Conservation (phyloP, 1,140 invertebrate species). For the Penaeus vannamei region DNA sequence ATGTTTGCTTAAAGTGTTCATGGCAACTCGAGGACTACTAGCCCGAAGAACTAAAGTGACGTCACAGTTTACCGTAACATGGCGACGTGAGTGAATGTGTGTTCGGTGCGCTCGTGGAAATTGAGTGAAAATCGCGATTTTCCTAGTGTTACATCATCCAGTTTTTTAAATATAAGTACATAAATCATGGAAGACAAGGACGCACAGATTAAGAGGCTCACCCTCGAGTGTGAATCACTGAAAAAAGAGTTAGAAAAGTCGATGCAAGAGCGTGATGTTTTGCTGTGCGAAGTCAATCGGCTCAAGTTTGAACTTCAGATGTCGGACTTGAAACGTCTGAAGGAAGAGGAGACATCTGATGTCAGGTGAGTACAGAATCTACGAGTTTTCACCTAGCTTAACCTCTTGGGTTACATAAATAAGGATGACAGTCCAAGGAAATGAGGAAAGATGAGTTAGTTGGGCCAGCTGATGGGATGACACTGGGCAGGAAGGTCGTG, state of each 20-base stretch:
- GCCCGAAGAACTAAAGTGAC: neutral
- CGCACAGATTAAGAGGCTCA: slow-evolving; percentile 53
- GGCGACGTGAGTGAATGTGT: slow-evolving; percentile 43
- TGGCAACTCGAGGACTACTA: slow-evolving; percentile 12
- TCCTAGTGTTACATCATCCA: slow-evolving; percentile 24
- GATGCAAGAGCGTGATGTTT: slow-evolving; percentile 69
- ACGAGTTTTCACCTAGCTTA: slow-evolving; percentile 10
- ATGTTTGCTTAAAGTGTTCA: neutral
- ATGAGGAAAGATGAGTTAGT: slow-evolving; percentile 13
- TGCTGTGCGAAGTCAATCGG: slow-evolving; percentile 70
- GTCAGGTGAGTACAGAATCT: slow-evolving; percentile 52
- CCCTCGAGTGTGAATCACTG: slow-evolving; percentile 61
- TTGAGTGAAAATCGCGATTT: slow-evolving; percentile 57
- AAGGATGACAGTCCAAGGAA: slow-evolving; percentile 14
- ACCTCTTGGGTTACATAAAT: neutral
- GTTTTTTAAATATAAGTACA: slow-evolving; percentile 30
- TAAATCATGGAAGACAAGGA: slow-evolving; percentile 64
- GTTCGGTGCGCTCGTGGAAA: slow-evolving; percentile 37
- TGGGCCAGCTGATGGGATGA: slow-evolving; percentile 1
- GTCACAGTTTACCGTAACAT: slow-evolving; percentile 45
- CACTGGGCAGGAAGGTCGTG: neutral
- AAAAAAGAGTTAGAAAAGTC: slow-evolving; percentile 69
- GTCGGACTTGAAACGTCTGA: slow-evolving; percentile 70
- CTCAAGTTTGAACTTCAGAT: slow-evolving; percentile 70
- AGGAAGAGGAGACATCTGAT: slow-evolving; percentile 67